These are phyloP conservation scores for Cephus rjabovi DNA, from an alignment of 2,888 invertebrate species.

Conservation along the genomic window DNA sequence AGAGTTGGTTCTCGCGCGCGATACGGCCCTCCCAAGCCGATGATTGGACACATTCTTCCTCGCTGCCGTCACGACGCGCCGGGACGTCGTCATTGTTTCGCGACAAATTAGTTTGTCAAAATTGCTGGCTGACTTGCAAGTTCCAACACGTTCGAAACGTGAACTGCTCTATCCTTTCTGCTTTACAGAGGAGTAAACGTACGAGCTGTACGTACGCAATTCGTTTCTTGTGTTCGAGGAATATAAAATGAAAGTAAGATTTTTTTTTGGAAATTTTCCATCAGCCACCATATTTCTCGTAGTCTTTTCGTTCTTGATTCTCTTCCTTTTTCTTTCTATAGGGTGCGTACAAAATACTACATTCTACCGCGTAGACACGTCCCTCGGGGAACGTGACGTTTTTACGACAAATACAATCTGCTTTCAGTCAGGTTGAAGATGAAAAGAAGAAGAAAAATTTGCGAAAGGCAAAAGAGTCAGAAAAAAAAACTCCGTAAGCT, in stretches of 20 bases:
- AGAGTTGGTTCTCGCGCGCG: conserved; percentile 12
- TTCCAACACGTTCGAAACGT: background rate
- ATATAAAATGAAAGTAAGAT: background rate
- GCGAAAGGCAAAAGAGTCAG: conserved; percentile 1
- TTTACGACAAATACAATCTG: conserved; percentile 2
- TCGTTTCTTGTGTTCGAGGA: background rate
- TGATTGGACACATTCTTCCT: conserved; percentile 50
- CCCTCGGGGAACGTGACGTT: background rate
- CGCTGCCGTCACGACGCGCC: conserved; percentile 26
- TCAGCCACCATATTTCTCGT: background rate
- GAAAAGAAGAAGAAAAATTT: conserved; percentile 42
- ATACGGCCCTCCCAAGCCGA: conserved; percentile 23
- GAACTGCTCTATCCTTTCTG: too few relatives aligned
- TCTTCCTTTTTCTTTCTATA: background rate
- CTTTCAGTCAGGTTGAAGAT: conserved; percentile 39
- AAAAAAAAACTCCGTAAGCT: background rate
- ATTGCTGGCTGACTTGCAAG: conserved; percentile 18
- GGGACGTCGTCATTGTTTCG: conserved; percentile 44
- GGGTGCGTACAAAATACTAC: background rate
- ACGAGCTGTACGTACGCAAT: too few relatives aligned
- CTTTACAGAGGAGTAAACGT: too few relatives aligned
- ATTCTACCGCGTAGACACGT: background rate
- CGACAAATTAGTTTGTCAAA: conserved; percentile 53
- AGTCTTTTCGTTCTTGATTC: background rate
- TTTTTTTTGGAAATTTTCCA: background rate